Evolutionary conservation across 1,140 invertebrate species (phyloP), one percentile per base, ranked within the genome.

Genomic region (Proales similis): DNA sequence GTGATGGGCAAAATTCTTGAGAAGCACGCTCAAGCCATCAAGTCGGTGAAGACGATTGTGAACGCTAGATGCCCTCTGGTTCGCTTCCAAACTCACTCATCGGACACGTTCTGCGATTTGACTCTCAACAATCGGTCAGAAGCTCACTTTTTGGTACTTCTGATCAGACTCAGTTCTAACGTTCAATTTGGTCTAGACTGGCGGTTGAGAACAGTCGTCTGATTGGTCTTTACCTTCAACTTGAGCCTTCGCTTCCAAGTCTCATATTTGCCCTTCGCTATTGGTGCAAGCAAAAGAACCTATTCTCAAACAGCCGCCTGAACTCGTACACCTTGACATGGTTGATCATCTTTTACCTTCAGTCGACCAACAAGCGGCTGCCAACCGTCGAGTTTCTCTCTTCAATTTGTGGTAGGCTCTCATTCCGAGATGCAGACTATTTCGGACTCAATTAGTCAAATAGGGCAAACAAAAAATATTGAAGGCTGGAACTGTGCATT

Each of bases 201-300:
- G 51, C 51, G 29, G 27, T n/a, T 39, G 51, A 57, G 26, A 57
- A 57, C 36, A 57, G 51, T 9, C 24, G 20, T 19, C 32, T 57
- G 20, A 12, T 57, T 19, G 45, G 45, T 7, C 7, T 57, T 3
- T 57, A 57, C 17, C 32, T 57, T 1, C 24, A 39, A 4, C 20
- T 57, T 7, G 51, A 57, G 19, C 36, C 51, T 27, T 14, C 24
- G 14, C 38, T 57, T n/a, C 14, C 17, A 26, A 57, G 45, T 14
- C 14, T 39, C 4, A 9, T 57, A 2, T 57, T 57, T 57, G 51
- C 45, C 20, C 19, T 57, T 17, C 20, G 51, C 20, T 57, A 57
- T 57, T 57, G 51, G 51, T 57, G 39, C 20, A 57, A 39, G 32
- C 51, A 57, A 57, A 57, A 57, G 20, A 57, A 57, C 45, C 24